Evolutionary conservation across 2,113 vertebrate species (phyloP), one percentile per base, ranked within the genome.

Genomic region (Stomatorhinus ivindoensis): DNA sequence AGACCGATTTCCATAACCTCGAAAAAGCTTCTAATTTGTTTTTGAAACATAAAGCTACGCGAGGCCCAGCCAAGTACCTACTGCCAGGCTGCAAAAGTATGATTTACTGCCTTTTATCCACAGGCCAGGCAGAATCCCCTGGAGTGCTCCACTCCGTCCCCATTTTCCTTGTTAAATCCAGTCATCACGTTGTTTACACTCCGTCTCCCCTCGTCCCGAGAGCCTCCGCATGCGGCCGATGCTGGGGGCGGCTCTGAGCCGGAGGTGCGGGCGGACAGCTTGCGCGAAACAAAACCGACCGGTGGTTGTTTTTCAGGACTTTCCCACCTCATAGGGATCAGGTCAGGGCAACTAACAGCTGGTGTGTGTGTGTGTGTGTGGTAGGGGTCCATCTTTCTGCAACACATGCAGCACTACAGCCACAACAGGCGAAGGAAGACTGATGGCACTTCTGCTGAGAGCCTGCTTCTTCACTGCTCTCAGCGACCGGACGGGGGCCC

Each of bases 211-310:
- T 61, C 21, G 50, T 53, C 47, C 21, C 13, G 27, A 84, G 27
- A 58, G 84, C 17, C 83, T 48, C 82, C 7, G 80, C 51, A 27
- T 7, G 24, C n/a, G 51, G 84, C n/a, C 65, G 88, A 90, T 80
- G 90, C 80, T 90, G 69, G 87, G 89, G 89, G 82, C 46, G 0
- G 46, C 87, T 24, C 90, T 91, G 90, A 80, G 90, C 89, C 87
- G 92, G 82, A 3, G 11, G 61, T 69, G 61, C 61, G 27, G 61
- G n/a, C 8, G 9, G 58, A 65, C 58, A 65, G 82, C 47, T 3
- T 89, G 91, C 91, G n/a, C 89, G 89, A 93, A 92, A 93, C 91
- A 19, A 80, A 39, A 42, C 31, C 42, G 73, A 80, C 73, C 35
- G 6, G 73, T 80, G 35, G 35, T 42, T 80, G 35, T 80, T 80